Percentiles rank a stretch among this genome's conserved stretches.
Conservation (phyloP, 1,140 invertebrate genomes). For the Triops longicaudatus region DNA sequence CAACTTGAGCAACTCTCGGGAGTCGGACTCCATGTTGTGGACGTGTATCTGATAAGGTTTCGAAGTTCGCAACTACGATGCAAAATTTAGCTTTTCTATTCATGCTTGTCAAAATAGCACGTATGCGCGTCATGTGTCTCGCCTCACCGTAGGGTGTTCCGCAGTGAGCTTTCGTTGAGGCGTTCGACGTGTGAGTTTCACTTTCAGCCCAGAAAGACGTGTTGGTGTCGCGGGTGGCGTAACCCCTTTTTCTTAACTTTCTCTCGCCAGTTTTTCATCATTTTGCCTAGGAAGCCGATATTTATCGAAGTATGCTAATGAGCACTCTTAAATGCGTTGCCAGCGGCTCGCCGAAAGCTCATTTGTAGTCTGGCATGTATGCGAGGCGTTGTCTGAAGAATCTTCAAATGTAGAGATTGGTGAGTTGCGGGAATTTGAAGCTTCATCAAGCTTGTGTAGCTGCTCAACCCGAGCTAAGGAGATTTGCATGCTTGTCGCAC, state of each 20-base stretch:
- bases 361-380: neutral
- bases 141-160: neutral
- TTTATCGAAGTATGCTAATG: neutral
- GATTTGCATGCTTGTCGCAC: slow-evolving; percentile 6
- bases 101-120: neutral
- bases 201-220: neutral
- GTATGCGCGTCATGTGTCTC: neutral
- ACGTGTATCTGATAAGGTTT: neutral
- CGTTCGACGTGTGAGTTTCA: neutral
- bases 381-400: neutral
- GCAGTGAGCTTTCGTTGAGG: neutral
- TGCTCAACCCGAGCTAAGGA: neutral
- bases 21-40: neutral
- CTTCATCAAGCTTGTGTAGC: neutral
- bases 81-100: neutral
- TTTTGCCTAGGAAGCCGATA: neutral
- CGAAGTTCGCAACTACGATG: neutral
- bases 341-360: neutral
- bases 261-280: neutral
- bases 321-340: neutral
- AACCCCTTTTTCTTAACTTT: neutral
- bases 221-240: neutral
- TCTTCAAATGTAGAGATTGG: neutral
- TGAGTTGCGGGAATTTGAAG: neutral
- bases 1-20: too few relatives aligned